These are phyloP conservation scores for Temnothorax nylanderi DNA, from an alignment of 1,140 invertebrate species.

Conservation along the genomic window DNA sequence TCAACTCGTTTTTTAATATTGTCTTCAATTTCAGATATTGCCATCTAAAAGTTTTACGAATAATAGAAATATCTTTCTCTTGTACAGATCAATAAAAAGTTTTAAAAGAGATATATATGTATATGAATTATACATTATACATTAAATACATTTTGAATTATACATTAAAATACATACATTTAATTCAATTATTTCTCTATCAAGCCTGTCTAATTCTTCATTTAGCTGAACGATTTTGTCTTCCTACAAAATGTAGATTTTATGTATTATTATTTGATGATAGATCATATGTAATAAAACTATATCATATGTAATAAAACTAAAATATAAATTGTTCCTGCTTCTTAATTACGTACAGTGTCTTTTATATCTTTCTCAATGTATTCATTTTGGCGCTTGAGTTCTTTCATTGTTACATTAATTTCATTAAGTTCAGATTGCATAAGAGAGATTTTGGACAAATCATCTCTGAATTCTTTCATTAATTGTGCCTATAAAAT, in stretches of 20 bases:
- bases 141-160: constrained; percentile 17
- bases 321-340: constrained; percentile 57
- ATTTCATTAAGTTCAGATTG: constrained; percentile 98
- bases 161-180: constrained; percentile 34
- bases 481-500: constrained; percentile 90
- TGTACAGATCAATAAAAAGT: constrained; percentile 17
- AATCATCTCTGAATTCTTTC: constrained; percentile 94
- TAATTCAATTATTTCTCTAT: not conserved
- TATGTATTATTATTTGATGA: constrained; percentile 10
- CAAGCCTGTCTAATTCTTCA: constrained; percentile 26
- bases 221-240: constrained; percentile 91
- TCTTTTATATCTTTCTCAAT: constrained; percentile 94
- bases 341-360: constrained; percentile 85
- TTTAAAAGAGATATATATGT: not conserved
- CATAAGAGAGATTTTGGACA: constrained; percentile 97
- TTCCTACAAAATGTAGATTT: constrained; percentile 83
- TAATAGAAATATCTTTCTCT: constrained; percentile 30
- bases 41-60: constrained; percentile 35
- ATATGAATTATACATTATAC: not conserved
- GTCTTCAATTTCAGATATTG: constrained; percentile 83
- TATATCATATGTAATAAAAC: not conserved
- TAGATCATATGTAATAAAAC: not conserved
- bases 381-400: constrained; percentile 97
- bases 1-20: constrained; percentile 91
- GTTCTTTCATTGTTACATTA: constrained; percentile 96